Evolutionary conservation across 1,140 invertebrate genomes (phyloP), one percentile per base, ranked within the genome.

Genomic region (Daktulosphaira vitifoliae): DNA sequence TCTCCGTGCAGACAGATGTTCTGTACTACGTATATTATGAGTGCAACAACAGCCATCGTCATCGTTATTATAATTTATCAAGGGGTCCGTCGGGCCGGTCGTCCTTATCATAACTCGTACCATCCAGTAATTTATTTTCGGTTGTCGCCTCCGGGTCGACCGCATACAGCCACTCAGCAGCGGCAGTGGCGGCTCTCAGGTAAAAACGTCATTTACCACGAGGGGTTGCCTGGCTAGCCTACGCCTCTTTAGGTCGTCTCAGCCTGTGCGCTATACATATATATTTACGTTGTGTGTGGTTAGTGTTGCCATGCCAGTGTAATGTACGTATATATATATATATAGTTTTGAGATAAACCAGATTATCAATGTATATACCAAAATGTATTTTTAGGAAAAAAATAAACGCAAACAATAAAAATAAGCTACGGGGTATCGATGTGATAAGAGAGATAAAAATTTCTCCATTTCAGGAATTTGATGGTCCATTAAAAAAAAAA

Each of bases 91-190:
- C 11, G 18, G 22, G 23, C 39, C 53, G 33, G 20, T 18, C 8
- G 39, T 59, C 42, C 54, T 59, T 46, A 59, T 46, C 54, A 20
- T 44, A 46, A 44, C 54, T 59, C 54, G 54, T 59, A 29, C 39
- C 39, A 23, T 59, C 39, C 38, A 46, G 25, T 59, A 59, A 59
- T 59, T 59, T 59, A 59, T 59, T 59, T 59, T 59, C 38, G 53
- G 38, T 44, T 56, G 38, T 56, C 54, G 54, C 54, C 39, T 11
- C 54, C 16, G 11, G 54, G 54, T 56, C 26, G 3, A n/a, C n/a
- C n/a, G n/a, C n/a, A n/a, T n/a, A n/a, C n/a, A n/a, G n/a, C n/a
- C n/a, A n/a, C n/a, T n/a, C n/a, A n/a, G n/a, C n/a, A n/a, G n/a
- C n/a, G n/a, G n/a, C n/a, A n/a, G n/a, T n/a, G n/a, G n/a, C n/a